Evolutionary conservation across 1,140 invertebrate genomes (phyloP).

Genomic region (Drosophila subobscura): DNA sequence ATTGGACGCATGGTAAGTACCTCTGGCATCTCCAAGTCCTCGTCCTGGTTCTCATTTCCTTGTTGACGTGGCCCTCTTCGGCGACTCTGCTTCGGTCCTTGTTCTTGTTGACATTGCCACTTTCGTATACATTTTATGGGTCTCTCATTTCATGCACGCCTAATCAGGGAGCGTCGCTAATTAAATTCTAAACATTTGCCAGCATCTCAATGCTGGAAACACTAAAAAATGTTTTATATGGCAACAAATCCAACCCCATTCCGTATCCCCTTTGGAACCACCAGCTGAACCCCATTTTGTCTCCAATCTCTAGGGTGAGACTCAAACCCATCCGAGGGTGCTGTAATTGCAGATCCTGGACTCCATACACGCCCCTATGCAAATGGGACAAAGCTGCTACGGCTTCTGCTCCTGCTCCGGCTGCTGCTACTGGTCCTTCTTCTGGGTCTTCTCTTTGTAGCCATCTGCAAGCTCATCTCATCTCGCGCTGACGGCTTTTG

Average conservation of each 20-base stretch:
- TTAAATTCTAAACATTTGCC: conserved; percentile 80
- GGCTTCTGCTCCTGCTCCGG: conserved; percentile 29
- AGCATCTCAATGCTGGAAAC: conserved; percentile 45
- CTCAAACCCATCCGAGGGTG: conserved; percentile 38
- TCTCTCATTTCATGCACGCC: conserved; percentile 65
- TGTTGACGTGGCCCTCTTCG: conserved; percentile 3
- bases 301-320: not conserved
- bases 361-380: conserved; percentile 72
- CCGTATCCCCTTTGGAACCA: not conserved
- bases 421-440: conserved; percentile 20
- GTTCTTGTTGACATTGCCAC: conserved; percentile 21
- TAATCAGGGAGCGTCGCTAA: conserved; percentile 74
- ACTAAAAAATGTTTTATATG: conserved; percentile 77
- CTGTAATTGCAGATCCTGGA: conserved; percentile 72
- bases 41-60: too few species aligned
- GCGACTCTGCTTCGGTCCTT: not conserved
- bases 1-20: too few species aligned
- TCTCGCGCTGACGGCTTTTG: conserved; percentile 56
- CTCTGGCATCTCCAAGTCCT: too few species aligned
- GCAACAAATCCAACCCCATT: conserved; percentile 15
- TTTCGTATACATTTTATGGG: conserved; percentile 43
- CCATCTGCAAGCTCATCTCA: conserved; percentile 48
- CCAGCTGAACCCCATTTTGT: not conserved
- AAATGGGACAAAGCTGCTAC: conserved; percentile 54
- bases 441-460: conserved; percentile 43